These are phyloP conservation scores for Drosophila nr. fundita DNA, from an alignment of 2,888 invertebrate genomes.

Conservation along the genomic window DNA sequence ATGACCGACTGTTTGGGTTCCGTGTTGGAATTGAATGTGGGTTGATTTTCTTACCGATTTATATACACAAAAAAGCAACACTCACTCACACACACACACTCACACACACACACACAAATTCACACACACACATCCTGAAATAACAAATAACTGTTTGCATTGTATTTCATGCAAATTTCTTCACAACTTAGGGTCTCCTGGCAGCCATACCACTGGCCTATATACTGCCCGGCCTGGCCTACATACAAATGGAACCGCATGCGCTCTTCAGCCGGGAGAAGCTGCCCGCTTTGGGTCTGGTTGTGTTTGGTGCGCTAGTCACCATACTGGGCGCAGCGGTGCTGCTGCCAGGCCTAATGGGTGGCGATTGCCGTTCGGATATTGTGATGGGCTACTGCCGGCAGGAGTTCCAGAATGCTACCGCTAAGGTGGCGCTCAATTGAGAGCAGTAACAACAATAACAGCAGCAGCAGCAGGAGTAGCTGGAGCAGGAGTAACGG, in stretches of 20 bases:
- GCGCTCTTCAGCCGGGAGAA: slow-evolving; percentile 88
- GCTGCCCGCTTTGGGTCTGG: slow-evolving; percentile 89
- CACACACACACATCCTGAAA: background rate
- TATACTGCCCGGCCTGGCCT: slow-evolving; percentile 92
- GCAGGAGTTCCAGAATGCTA: slow-evolving; percentile 76
- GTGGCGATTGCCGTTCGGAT: slow-evolving; percentile 84
- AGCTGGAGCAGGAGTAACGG: slow-evolving; percentile 2
- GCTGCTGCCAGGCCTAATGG: slow-evolving; percentile 83
- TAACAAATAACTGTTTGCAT: slow-evolving; percentile 13
- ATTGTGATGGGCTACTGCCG: slow-evolving; percentile 85
- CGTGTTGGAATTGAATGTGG: slow-evolving; percentile 92
- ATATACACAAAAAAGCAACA: background rate
- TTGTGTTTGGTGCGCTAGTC: slow-evolving; percentile 87
- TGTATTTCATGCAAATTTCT: slow-evolving; percentile 61
- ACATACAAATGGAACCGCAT: slow-evolving; percentile 90
- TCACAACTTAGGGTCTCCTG: slow-evolving; percentile 88
- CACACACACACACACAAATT: background rate
- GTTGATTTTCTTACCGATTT: slow-evolving; percentile 43
- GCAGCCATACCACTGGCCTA: slow-evolving; percentile 94
- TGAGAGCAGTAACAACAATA: background rate
- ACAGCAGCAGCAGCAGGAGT: background rate
- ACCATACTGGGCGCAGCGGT: slow-evolving; percentile 84
- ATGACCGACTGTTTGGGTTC: slow-evolving; percentile 93
- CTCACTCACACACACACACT: background rate
- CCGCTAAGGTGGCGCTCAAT: slow-evolving; percentile 57